These are phyloP conservation scores for Cryptocheilus praepositus DNA, from an alignment of 2,888 invertebrate species.

Conservation along the genomic window DNA sequence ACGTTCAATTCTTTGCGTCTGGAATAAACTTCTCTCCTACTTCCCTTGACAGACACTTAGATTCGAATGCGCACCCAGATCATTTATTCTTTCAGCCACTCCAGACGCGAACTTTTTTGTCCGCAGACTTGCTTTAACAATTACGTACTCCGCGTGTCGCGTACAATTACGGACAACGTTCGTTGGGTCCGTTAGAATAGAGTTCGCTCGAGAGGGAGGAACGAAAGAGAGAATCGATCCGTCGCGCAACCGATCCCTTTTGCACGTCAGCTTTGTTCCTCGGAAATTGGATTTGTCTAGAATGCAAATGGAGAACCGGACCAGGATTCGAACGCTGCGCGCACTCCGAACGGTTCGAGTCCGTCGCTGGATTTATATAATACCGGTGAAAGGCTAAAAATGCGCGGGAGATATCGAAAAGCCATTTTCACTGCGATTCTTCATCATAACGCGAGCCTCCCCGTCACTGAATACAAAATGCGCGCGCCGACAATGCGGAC, in stretches of 20 bases:
- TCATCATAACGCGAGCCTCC: too few relatives aligned
- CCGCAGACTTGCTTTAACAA: conserved; percentile 38
- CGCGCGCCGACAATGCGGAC: too few relatives aligned
- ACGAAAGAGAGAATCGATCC: conserved; percentile 17
- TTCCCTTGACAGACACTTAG: background rate
- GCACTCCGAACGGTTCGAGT: background rate
- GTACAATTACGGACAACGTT: conserved; percentile 48
- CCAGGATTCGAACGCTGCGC: conserved; percentile 9
- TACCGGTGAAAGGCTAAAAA: too few relatives aligned
- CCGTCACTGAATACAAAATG: too few relatives aligned
- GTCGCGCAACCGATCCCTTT: conserved; percentile 31
- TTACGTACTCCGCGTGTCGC: conserved; percentile 47
- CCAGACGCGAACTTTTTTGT: background rate
- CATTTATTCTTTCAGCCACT: conserved; percentile 1
- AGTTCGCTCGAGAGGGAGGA: conserved; percentile 1
- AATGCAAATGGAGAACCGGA: conserved; percentile 61
- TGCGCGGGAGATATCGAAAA: too few relatives aligned
- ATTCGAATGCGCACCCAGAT: background rate
- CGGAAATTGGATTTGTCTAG: conserved; percentile 62
- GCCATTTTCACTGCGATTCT: too few relatives aligned
- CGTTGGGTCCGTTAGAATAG: conserved; percentile 7
- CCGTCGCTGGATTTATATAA: too few relatives aligned
- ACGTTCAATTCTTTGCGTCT: too few relatives aligned
- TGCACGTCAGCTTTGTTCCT: conserved; percentile 56
- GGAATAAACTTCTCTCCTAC: too few relatives aligned